phyloP scores from a whole-genome alignment of 2,888 invertebrate genomes.

The Cantharis flavilabris region DNA sequence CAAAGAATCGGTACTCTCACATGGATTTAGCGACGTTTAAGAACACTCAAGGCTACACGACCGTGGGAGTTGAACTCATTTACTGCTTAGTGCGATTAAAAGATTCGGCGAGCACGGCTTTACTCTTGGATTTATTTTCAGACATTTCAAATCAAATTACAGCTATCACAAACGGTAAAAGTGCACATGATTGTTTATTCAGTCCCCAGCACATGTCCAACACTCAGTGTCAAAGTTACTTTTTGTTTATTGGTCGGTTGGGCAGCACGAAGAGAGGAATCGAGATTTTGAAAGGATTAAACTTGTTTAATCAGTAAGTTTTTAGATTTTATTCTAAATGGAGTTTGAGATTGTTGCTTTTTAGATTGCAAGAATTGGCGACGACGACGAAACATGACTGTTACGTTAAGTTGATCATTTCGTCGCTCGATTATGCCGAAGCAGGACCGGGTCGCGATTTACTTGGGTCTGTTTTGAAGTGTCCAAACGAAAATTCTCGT shows the following conservation, averaged over 20 bases:
- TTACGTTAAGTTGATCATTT: slow-evolving; percentile 91
- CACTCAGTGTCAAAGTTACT: slow-evolving; percentile 93
- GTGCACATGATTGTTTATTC: slow-evolving; percentile 85
- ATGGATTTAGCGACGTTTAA: slow-evolving; percentile 70
- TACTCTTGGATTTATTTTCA: slow-evolving; percentile 76
- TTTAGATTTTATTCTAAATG: not conserved
- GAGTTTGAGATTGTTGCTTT: slow-evolving; percentile 35
- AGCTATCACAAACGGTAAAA: slow-evolving; percentile 72
- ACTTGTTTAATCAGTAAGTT: slow-evolving; percentile 74
- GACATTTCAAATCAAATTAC: slow-evolving; percentile 79
- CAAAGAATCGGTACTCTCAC: slow-evolving; percentile 84
- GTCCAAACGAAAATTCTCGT: slow-evolving; percentile 64
- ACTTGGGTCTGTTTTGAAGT: slow-evolving; percentile 61
- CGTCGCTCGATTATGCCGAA: slow-evolving; percentile 85
- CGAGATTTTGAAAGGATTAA: slow-evolving; percentile 72
- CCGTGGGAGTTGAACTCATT: slow-evolving; percentile 74
- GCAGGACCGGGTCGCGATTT: slow-evolving; percentile 74
- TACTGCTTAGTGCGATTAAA: slow-evolving; percentile 67
- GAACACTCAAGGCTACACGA: slow-evolving; percentile 66
- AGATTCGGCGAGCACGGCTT: slow-evolving; percentile 69
- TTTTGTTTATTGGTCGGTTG: slow-evolving; percentile 88
- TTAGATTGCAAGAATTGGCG: slow-evolving; percentile 78
- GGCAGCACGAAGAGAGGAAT: slow-evolving; percentile 73
- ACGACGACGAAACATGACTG: slow-evolving; percentile 85
- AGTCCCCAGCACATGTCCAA: slow-evolving; percentile 87